Base-by-base conservation (phyloP, 2,888 invertebrate species). In the Eucera pruinosa region DNA sequence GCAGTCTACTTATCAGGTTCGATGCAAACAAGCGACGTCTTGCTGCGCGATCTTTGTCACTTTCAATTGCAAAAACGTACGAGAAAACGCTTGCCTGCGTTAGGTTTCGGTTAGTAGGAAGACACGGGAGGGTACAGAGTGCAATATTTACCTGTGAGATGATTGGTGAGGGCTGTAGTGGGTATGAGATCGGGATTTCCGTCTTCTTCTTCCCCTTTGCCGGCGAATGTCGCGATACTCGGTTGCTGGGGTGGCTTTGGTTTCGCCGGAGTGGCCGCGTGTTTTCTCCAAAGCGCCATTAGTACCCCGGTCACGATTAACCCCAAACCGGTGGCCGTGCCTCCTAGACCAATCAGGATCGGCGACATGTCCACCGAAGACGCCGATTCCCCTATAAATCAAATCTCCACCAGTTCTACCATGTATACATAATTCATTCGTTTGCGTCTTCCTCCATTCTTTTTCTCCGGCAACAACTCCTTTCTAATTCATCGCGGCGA, bases 121-220 rank as follows among this genome's bases (percentile, higher is more conserved):
- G n/a, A n/a, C n/a, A n/a, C n/a, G n/a, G n/a, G n/a, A n/a, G n/a
- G n/a, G n/a, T n/a, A n/a, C n/a, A n/a, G n/a, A n/a, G n/a, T n/a
- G n/a, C n/a, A 20, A 2, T 3, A 4, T 6, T 68, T 88, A 89
- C 90, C 90, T 82, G 88, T 84, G 64, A 89, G 84, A 83, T 91
- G 91, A 87, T 92, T 91, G 80, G 89, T 88, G 78, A 91, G 81
- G 64, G 87, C 89, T 25, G 91, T 90, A 36, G 91, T 91, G n/a
- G 92, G 92, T 84, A 92, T 92, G 57, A 92, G 89, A 86, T 92
- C 92, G n/a, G 91, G 91, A 86, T 91, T 92, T 33, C 92, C 91
- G 60, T 91, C 92, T 77, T 92, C 92, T 60, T 89, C 89, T 65
- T 91, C 91, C 65, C 86, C 84, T 82, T 91, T 88, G 65, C 89